Conservation (phyloP, 2,113 vertebrate genomes). For the Rhombomys opimus region DNA sequence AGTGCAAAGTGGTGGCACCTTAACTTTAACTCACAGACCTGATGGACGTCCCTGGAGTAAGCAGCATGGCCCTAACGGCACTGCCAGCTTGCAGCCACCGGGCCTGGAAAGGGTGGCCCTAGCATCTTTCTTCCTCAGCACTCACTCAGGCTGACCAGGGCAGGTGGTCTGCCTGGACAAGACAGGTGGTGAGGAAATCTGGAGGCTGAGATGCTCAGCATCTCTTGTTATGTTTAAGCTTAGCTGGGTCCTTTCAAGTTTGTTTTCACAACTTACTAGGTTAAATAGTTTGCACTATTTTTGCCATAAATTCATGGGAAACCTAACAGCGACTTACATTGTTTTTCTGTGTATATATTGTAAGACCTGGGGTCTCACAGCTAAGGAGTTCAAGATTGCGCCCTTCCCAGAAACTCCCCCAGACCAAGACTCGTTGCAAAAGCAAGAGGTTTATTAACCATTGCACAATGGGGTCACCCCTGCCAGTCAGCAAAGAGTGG, state of each 20-base stretch:
- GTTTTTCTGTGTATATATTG: constrained; percentile 86
- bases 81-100: neutral
- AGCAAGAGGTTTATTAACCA: no score
- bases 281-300: constrained; percentile 92
- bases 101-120: neutral
- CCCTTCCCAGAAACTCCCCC: no score
- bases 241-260: constrained; percentile 87
- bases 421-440: no score
- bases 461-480: no score
- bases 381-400: no score
- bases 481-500: no score
- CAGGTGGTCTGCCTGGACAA: constrained; percentile 67
- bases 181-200: constrained; percentile 81
- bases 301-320: constrained; percentile 91
- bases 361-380: no score
- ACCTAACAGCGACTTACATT: constrained; percentile 87
- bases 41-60: constrained; percentile 8
- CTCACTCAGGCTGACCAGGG: neutral
- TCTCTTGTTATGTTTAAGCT: constrained; percentile 85
- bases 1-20: constrained; percentile 47
- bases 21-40: constrained; percentile 56
- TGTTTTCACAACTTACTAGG: constrained; percentile 89
- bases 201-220: constrained; percentile 84
- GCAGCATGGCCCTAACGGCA: constrained; percentile 62
- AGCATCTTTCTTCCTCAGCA: neutral